Percentiles rank a stretch among this genome's conserved stretches.
phyloP scores from a whole-genome alignment of 92 coral and sea anemone species.

The Porites lobata region DNA sequence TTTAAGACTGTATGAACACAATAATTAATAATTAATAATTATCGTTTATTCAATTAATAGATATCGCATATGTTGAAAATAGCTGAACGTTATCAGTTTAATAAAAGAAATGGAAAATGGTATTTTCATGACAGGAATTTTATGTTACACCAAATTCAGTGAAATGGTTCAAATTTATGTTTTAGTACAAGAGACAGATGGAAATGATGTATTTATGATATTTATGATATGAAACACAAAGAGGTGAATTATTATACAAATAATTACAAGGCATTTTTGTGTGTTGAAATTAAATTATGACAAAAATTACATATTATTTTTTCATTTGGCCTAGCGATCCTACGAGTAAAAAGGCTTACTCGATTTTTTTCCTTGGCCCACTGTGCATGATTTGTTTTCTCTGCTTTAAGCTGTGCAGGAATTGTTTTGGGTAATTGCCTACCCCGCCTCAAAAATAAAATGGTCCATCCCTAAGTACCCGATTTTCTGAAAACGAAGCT shows the following conservation, averaged over 20 bases:
- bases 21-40: slow-evolving; percentile 44
- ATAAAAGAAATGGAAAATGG: neutral
- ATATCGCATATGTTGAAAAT: neutral
- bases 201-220: slow-evolving; percentile 41
- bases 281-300: no score
- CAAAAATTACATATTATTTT: no score
- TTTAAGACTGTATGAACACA: neutral
- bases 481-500: no score
- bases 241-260: slow-evolving; percentile 38
- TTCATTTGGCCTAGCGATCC: no score
- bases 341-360: no score
- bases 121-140: neutral
- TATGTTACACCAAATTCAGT: neutral
- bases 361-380: no score
- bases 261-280: neutral
- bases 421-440: no score
- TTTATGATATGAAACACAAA: slow-evolving; percentile 36
- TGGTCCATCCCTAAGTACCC: no score
- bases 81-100: neutral
- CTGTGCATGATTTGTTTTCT: no score
- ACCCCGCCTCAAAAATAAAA: no score
- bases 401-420: no score
- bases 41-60: neutral
- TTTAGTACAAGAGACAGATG: slow-evolving; percentile 43
- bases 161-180: slow-evolving; percentile 25